Conservation (phyloP, 2,888 invertebrate genomes). For the Plutella xylostella region DNA sequence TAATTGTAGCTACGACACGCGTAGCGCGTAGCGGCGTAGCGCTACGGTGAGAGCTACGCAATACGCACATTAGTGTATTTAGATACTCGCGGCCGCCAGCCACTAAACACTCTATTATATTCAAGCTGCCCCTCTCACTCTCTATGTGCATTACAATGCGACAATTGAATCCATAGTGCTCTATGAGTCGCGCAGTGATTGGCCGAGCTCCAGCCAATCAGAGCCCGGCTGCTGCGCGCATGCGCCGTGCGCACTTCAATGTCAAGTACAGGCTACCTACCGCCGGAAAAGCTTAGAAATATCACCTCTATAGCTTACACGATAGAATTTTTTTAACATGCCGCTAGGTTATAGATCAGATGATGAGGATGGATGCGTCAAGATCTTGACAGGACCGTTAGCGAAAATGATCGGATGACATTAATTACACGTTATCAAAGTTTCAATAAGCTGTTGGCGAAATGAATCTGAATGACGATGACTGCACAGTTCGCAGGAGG, state of each 20-base stretch:
- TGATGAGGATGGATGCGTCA: background rate
- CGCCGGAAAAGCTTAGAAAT: background rate
- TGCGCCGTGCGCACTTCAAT: conserved; percentile 22
- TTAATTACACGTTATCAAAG: conserved; percentile 51
- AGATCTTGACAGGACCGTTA: no score
- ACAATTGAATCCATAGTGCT: conserved; percentile 40
- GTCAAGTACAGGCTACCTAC: conserved; percentile 3
- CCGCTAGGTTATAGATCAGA: background rate
- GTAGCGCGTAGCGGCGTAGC: no score
- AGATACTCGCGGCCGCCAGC: background rate
- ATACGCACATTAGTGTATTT: background rate
- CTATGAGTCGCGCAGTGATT: conserved; percentile 37
- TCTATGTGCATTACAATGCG: conserved; percentile 22
- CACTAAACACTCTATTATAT: no score
- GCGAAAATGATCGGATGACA: no score
- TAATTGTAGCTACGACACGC: no score
- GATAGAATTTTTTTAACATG: background rate
- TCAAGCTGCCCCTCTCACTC: no score
- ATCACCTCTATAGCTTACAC: background rate
- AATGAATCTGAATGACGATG: conserved; percentile 43
- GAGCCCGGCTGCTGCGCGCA: conserved; percentile 24
- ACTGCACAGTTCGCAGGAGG: conserved; percentile 21
- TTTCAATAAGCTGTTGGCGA: conserved; percentile 37
- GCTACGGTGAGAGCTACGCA: no score
- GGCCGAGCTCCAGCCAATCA: conserved; percentile 37